A percentile compares a stretch with the other conserved stretches of the same genome.
Conservation (phyloP, 2,113 vertebrate species). For the Ictidomys tridecemlineatus region DNA sequence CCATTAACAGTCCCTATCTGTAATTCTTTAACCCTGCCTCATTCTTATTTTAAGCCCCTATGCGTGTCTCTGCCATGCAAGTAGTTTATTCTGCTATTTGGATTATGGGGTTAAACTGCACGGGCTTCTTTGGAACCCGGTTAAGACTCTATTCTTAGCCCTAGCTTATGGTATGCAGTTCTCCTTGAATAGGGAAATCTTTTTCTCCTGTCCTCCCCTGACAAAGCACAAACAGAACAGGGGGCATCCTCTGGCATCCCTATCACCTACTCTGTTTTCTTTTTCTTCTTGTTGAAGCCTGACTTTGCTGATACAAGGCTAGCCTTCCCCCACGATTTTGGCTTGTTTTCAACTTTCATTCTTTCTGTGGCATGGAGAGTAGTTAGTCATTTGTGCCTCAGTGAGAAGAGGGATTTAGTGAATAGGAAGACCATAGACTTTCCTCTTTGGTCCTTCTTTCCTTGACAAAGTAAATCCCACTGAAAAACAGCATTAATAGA, state of each 20-base stretch:
- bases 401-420: constrained; percentile 87
- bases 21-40: constrained; percentile 44
- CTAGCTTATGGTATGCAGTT: background rate
- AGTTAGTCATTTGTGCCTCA: constrained; percentile 86
- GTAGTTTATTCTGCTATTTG: constrained; percentile 27
- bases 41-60: background rate
- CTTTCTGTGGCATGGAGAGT: constrained; percentile 80
- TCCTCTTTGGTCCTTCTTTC: constrained; percentile 86
- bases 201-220: background rate
- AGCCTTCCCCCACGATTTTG: constrained; percentile 59
- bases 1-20: background rate
- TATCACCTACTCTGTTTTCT: constrained; percentile 53
- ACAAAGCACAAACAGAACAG: background rate
- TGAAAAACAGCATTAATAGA: constrained; percentile 88
- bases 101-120: constrained; percentile 54
- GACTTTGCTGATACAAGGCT: constrained; percentile 64
- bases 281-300: constrained; percentile 71
- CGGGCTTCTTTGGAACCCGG: background rate
- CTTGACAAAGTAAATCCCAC: constrained; percentile 87
- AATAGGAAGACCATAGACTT: constrained; percentile 85
- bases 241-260: constrained; percentile 23
- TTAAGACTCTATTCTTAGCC: constrained; percentile 8
- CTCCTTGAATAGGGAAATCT: constrained; percentile 18
- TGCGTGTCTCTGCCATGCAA: constrained; percentile 12
- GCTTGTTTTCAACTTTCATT: constrained; percentile 81